phyloP scores from a whole-genome alignment of 2,888 invertebrate species.

The Villa cingulata region DNA sequence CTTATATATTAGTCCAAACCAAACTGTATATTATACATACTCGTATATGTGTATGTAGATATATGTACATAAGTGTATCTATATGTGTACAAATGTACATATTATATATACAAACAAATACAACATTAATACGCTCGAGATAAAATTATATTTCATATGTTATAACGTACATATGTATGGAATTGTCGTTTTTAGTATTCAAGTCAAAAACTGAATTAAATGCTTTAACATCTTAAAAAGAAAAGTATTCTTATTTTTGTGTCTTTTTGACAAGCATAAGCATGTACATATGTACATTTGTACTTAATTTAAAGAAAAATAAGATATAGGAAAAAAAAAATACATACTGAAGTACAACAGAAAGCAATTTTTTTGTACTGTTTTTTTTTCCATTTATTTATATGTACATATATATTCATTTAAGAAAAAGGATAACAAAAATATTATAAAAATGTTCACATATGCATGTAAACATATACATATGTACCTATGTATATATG shows the following conservation, averaged over 20 bases:
- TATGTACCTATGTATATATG: too few relatives aligned
- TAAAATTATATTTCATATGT: too few relatives aligned
- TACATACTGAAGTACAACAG: background rate
- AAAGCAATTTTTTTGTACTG: background rate
- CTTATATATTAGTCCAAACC: too few relatives aligned
- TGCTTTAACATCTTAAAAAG: conserved; percentile 4
- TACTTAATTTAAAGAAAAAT: background rate
- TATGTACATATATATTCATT: too few relatives aligned
- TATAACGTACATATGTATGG: background rate
- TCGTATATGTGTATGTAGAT: too few relatives aligned
- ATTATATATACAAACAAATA: background rate
- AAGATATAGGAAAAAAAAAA: background rate
- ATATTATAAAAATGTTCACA: background rate
- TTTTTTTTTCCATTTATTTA: too few relatives aligned
- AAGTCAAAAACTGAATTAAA: conserved; percentile 6
- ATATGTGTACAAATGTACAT: background rate
- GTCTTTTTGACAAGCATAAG: background rate
- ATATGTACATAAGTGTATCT: too few relatives aligned
- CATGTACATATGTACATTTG: background rate
- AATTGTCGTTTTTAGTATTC: conserved; percentile 6
- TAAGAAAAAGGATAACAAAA: too few relatives aligned
- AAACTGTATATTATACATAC: too few relatives aligned
- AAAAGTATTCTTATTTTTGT: background rate
- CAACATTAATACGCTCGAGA: too few relatives aligned
- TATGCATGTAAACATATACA: background rate